Conservation (phyloP, 2,888 invertebrate genomes). For the Clunio marinus region DNA sequence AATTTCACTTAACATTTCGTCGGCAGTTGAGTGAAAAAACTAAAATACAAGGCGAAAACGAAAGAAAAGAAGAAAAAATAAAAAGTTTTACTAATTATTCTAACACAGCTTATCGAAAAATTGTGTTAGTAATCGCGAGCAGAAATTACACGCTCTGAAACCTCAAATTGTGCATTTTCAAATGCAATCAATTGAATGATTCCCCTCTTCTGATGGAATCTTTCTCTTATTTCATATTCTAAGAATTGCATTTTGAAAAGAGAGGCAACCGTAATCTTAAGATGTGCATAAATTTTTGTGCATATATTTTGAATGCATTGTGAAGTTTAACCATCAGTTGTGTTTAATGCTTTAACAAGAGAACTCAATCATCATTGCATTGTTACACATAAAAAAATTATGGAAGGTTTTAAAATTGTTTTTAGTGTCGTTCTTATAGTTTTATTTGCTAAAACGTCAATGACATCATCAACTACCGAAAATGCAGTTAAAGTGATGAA, state of each 20-base stretch:
- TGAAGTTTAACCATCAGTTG: slow-evolving; percentile 34
- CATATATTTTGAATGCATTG: slow-evolving; percentile 33
- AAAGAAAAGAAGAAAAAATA: neutral
- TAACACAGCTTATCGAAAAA: slow-evolving; percentile 8
- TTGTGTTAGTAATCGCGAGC: slow-evolving; percentile 26
- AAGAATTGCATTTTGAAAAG: neutral
- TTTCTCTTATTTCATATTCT: no score
- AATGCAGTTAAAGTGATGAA: slow-evolving; percentile 44
- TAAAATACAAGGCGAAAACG: neutral
- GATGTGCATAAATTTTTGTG: neutral
- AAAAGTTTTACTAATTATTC: slow-evolving; percentile 9
- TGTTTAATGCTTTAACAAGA: slow-evolving; percentile 24
- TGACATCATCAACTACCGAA: slow-evolving; percentile 46
- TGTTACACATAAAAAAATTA: slow-evolving; percentile 16
- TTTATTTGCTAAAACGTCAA: slow-evolving; percentile 40
- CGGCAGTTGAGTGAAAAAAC: no score
- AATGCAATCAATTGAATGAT: slow-evolving; percentile 31
- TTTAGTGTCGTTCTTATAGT: slow-evolving; percentile 40
- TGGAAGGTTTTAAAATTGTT: slow-evolving; percentile 28
- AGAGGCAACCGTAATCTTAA: neutral
- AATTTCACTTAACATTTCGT: slow-evolving; percentile 10
- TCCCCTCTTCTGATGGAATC: slow-evolving; percentile 32
- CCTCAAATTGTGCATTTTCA: slow-evolving; percentile 28
- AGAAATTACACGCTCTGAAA: slow-evolving; percentile 39
- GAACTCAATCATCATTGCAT: slow-evolving; percentile 21